Evolutionary conservation across 2,113 vertebrate species (phyloP).

Genomic region (Nothocercus nigrocapillus): DNA sequence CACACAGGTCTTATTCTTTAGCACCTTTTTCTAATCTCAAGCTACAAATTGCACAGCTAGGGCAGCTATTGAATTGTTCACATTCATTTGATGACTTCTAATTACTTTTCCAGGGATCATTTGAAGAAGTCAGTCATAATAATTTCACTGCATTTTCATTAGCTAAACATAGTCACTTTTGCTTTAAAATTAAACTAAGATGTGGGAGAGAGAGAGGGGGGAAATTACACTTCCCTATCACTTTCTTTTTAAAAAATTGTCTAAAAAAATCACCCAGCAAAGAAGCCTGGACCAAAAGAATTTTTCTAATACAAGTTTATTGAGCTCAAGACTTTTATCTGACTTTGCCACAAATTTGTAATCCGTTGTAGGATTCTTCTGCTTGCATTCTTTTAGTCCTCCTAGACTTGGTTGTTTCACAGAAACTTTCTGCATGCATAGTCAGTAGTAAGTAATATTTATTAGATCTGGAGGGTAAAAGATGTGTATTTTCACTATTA

Average conservation of each 20-base stretch:
- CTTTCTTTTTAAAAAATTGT: neutral
- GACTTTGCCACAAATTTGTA: neutral
- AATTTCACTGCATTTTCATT: neutral
- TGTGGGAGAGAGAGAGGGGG: accelerated
- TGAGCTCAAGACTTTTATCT: neutral
- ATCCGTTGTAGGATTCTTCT: neutral
- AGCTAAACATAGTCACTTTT: neutral
- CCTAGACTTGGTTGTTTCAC: neutral
- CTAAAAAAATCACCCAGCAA: neutral
- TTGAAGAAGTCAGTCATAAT: neutral
- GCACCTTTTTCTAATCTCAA: neutral
- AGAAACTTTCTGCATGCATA: neutral
- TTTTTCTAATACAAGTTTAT: neutral
- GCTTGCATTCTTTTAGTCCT: neutral
- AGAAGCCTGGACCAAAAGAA: neutral
- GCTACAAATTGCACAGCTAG: neutral
- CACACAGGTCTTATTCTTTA: neutral
- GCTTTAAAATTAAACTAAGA: neutral
- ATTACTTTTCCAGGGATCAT: conserved; percentile 10
- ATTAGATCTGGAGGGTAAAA: neutral
- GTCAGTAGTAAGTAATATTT: neutral
- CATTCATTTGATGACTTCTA: neutral
- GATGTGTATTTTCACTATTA: neutral
- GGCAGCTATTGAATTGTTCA: neutral
- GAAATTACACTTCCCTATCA: neutral